Evolutionary conservation across 1,140 invertebrate species (phyloP), one percentile per base, ranked within the genome.

Genomic region (Drosophila murphyi): DNA sequence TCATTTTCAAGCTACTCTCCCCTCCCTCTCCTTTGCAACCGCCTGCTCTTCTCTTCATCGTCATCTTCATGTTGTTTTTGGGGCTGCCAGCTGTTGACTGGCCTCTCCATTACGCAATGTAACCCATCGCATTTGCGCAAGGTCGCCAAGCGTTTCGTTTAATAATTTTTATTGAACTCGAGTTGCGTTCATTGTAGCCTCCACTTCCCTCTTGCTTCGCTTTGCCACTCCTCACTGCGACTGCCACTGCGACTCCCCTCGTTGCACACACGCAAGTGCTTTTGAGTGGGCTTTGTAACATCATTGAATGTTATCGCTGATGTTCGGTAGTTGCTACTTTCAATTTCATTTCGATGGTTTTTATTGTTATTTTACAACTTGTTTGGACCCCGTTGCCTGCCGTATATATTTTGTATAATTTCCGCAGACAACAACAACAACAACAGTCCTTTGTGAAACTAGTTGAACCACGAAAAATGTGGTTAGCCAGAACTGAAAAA

Each of bases 301-400:
- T 28, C 35, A 67, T 43, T 39, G 50, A 34, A 51, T 61, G 61
- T 63, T 64, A 76, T 64, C 63, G 48, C 71, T 72, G 60, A 74
- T 74, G 63, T 34, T 82, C 41, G 72, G 54, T 80, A 55, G 64
- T 67, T 77, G 68, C 68, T 78, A 80, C 83, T 87, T 87, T 87
- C 83, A 83, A 83, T 87, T 88, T 87, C 85, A 70, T 74, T 83
- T 88, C 65, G 74, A 80, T 74, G 76, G 88, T 88, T 87, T 82
- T 87, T 80, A 83, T 88, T 83, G 83, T 83, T 72, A 82, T 82
- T 82, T 87, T 86, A 82, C 82, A 88, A 88, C 83, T 86, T 82
- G 83, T 79, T 86, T 82, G 82, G 81, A 62, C 61, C 39, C 57
- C 47, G 31, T 12, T n/a, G 60, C 60, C 61, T 83, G 62, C 74